phyloP scores from a whole-genome alignment of 2,888 invertebrate genomes.

The Cheilosia vernalis region DNA sequence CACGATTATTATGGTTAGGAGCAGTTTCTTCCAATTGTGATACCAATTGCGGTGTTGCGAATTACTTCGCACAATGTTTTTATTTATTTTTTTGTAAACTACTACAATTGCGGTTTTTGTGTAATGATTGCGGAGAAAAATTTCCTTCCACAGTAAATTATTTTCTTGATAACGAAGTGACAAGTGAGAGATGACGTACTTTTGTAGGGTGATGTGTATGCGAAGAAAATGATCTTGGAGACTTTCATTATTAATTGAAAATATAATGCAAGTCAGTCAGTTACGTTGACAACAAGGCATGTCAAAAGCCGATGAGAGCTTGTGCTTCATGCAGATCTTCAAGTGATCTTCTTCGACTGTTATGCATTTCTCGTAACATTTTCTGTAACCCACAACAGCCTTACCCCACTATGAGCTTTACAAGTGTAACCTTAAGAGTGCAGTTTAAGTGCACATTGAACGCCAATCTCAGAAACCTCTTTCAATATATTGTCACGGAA shows the following conservation, averaged over 20 bases:
- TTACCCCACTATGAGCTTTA: too few species aligned
- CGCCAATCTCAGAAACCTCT: too few species aligned
- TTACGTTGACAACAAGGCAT: too few species aligned
- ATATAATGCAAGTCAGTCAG: too few species aligned
- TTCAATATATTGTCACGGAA: too few species aligned
- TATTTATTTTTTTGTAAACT: not conserved
- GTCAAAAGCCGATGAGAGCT: too few species aligned
- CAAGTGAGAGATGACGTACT: not conserved
- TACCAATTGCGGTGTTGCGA: slow-evolving; percentile 31
- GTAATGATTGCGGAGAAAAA: not conserved
- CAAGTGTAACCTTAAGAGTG: too few species aligned
- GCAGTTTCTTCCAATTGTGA: slow-evolving; percentile 14
- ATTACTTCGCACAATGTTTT: slow-evolving; percentile 24
- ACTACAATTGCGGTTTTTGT: slow-evolving; percentile 7
- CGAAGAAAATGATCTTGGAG: not conserved
- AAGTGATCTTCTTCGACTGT: too few species aligned
- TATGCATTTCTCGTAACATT: too few species aligned
- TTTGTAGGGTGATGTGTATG: not conserved
- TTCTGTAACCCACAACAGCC: too few species aligned
- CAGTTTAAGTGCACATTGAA: too few species aligned
- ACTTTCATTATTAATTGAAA: not conserved
- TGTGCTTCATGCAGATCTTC: too few species aligned
- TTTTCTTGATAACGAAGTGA: slow-evolving; percentile 29
- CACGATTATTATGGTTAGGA: slow-evolving; percentile 31
- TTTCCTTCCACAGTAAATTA: not conserved